A percentile compares a stretch with the other conserved stretches of the same genome.
phyloP scores from a whole-genome alignment of 2,113 vertebrate genomes.

The Zootoca vivipara region DNA sequence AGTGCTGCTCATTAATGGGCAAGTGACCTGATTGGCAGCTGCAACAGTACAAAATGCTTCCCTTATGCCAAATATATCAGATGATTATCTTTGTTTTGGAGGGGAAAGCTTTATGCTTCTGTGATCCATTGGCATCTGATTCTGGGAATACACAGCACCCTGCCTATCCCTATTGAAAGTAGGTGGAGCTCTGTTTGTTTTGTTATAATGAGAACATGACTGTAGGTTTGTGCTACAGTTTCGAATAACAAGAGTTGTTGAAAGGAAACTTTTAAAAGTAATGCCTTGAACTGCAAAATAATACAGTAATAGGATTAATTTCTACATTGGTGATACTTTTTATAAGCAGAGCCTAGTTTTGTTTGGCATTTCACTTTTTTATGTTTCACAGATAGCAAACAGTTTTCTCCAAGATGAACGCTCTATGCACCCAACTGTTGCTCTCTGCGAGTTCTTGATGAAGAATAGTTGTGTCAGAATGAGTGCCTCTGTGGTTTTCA shows the following conservation, averaged over 20 bases:
- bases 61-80: background rate
- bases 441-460: background rate
- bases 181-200: background rate
- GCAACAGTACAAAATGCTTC: background rate
- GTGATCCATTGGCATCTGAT: background rate
- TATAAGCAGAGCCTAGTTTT: background rate
- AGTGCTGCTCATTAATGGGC: background rate
- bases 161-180: background rate
- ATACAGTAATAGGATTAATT: background rate
- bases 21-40: background rate
- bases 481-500: background rate
- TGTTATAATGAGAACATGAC: background rate
- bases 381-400: background rate
- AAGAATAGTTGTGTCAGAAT: background rate
- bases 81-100: background rate
- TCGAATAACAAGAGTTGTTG: too few species aligned
- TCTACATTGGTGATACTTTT: background rate
- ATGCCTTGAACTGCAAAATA: background rate
- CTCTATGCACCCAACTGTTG: background rate
- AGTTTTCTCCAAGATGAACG: background rate
- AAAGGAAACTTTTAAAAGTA: background rate
- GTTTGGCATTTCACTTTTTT: background rate
- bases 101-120: background rate
- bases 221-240: background rate
- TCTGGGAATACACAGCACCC: background rate